Conservation (phyloP, 2,797 vertebrate species). For the Melanotaenia nigrans region DNA sequence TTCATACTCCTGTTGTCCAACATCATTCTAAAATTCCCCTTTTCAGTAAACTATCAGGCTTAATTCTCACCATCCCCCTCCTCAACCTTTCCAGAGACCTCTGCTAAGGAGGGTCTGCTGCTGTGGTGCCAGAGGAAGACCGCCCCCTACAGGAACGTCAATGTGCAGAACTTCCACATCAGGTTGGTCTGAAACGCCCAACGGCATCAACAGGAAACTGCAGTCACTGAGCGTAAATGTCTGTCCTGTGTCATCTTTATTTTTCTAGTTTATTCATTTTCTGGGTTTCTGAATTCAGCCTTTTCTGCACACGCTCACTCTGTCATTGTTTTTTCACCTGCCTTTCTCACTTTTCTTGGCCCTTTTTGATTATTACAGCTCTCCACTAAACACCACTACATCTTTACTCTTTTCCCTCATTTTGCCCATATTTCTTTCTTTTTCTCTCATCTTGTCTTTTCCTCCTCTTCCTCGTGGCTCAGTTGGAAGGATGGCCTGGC, state of each 20-base stretch:
- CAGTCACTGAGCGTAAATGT: neutral
- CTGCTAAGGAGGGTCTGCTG: conserved; percentile 93
- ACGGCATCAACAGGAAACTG: conserved; percentile 14
- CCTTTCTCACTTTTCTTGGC: neutral
- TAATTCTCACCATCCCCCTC: neutral
- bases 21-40: neutral
- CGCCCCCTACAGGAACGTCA: conserved; percentile 96
- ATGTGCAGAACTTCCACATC: conserved; percentile 98
- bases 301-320: neutral
- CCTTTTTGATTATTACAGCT: neutral
- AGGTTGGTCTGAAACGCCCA: conserved; percentile 78
- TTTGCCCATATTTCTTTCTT: neutral
- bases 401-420: neutral
- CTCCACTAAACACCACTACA: neutral
- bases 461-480: conserved; percentile 34
- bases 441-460: neutral
- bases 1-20: neutral
- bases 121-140: conserved; percentile 98
- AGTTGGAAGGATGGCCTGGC: conserved; percentile 95
- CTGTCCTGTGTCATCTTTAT: neutral
- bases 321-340: neutral
- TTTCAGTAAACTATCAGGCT: neutral
- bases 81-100: conserved; percentile 84
- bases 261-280: neutral
- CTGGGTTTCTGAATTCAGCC: neutral